Evolutionary conservation across 2,888 invertebrate genomes (phyloP), one percentile per base, ranked within the genome.

Genomic region (Heliconius aoede): DNA sequence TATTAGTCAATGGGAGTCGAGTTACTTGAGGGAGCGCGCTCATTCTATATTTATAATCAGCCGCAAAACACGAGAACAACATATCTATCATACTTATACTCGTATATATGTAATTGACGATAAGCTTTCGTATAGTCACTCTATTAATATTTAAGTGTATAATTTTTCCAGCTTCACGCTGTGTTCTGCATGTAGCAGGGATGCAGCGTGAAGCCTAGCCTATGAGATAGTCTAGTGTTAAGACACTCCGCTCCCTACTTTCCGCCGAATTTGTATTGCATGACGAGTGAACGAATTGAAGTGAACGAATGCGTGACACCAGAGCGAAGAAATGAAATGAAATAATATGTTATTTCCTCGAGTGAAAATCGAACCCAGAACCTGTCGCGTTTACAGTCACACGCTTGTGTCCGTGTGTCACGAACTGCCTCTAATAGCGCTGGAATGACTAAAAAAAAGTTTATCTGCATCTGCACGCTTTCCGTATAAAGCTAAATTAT

Each of bases 1-100:
- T 90, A 85, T 83, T 84, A 79, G 84, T 92, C 87, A 91, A 93
- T 90, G 86, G 89, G 91, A 86, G 85, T 93, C 90, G 87, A 86
- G 89, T 91, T 91, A 87, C 91, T 86, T 85, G 86, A 87, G 91
- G 90, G 80, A 86, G 72, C 75, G 82, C 85, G 82, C 86, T 89
- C 86, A 89, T 91, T 88, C 85, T 84, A 84, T 90, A 91, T 92
- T 90, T 87, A 91, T 88, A 85, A 87, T 84, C 85, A 82, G 84
- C 62, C 76, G 46, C 73, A 67, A 74, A 32, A 65, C 36, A 62
- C 74, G 55, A 60, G 74, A 78, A 74, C 64, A 71, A 79, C 72
- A 76, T 79, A 65, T 68, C 36, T 30, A 62, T 71, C 15, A 26
- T 67, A 61, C 30, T n/a, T 61, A 72, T 65, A 28, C 55, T 40